A percentile compares a stretch with the other conserved stretches of the same genome.
Conservation (phyloP, 1,140 invertebrate species). For the Drosophila setifemur region DNA sequence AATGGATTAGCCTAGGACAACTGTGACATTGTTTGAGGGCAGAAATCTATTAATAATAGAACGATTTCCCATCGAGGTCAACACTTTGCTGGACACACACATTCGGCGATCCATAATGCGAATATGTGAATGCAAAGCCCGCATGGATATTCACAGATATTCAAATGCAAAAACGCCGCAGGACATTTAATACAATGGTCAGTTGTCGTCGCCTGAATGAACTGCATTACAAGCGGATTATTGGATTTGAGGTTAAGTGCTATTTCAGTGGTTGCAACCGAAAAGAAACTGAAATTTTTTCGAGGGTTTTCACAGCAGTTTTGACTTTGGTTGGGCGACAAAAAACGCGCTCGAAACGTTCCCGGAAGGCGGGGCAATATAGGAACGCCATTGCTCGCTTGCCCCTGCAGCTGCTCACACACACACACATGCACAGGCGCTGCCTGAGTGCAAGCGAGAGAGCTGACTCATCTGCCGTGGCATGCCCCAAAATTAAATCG, state of each 20-base stretch:
- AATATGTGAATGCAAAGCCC: neutral
- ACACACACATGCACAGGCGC: constrained; percentile 17
- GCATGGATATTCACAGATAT: constrained; percentile 35
- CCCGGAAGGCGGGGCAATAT: constrained; percentile 56
- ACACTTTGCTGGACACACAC: constrained; percentile 52
- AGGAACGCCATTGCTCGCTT: constrained; percentile 59
- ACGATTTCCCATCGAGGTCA: constrained; percentile 72
- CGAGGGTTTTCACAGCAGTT: constrained; percentile 63
- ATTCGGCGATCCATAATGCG: no score
- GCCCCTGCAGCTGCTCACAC: constrained; percentile 27
- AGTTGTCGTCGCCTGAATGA: constrained; percentile 48
- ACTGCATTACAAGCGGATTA: constrained; percentile 77
- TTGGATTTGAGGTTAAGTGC: constrained; percentile 79
- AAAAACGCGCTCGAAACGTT: constrained; percentile 51
- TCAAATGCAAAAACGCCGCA: constrained; percentile 65
- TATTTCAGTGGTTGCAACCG: constrained; percentile 48
- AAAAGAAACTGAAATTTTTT: constrained; percentile 40
- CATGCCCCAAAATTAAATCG: constrained; percentile 69
- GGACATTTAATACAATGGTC: constrained; percentile 43
- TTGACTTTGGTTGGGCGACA: constrained; percentile 58
- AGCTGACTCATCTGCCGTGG: constrained; percentile 37
- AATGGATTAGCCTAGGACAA: constrained; percentile 25
- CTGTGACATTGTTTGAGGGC: constrained; percentile 64
- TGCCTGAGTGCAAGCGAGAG: constrained; percentile 7
- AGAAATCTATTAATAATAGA: constrained; percentile 72